Percentiles rank a stretch among this genome's conserved stretches.
phyloP scores from a whole-genome alignment of 2,113 vertebrate species.

The Corydoras maculifer region DNA sequence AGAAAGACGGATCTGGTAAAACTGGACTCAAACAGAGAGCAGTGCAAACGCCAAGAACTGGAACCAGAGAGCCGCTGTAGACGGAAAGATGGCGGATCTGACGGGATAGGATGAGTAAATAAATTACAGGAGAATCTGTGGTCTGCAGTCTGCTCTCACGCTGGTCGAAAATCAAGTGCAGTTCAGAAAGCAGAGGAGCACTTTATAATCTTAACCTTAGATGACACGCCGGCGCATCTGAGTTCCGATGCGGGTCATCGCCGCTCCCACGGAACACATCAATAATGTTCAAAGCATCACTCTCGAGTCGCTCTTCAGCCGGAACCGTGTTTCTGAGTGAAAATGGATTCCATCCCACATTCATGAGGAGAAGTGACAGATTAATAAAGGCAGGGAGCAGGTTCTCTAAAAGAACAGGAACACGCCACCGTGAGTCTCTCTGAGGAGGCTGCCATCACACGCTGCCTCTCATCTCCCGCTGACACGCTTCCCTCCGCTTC shows the following conservation, averaged over 20 bases:
- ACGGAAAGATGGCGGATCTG: background rate
- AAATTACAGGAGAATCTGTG: conserved; percentile 21
- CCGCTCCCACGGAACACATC: background rate
- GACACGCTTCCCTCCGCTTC: conserved; percentile 13
- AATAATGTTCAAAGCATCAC: conserved; percentile 3
- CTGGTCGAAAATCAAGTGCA: background rate
- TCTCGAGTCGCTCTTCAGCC: background rate
- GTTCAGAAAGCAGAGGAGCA: background rate
- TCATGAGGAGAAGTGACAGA: conserved; percentile 23
- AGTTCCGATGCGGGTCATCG: background rate
- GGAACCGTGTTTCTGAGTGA: background rate
- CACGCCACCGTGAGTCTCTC: background rate
- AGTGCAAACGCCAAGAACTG: conserved; percentile 17
- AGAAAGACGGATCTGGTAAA: conserved; percentile 22
- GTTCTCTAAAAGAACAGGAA: background rate
- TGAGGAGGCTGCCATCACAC: background rate
- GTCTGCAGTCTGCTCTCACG: background rate
- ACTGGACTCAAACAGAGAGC: conserved; percentile 15
- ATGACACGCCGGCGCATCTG: background rate
- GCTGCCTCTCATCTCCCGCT: conserved; percentile 7
- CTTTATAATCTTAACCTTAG: background rate
- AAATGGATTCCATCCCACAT: background rate
- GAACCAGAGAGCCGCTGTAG: conserved; percentile 6
- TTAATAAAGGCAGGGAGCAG: conserved; percentile 25
- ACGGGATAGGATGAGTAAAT: conserved; percentile 13